A percentile compares a stretch with the other conserved stretches of the same genome.
These are phyloP conservation scores for Lasius fuliginosus DNA, from an alignment of 2,888 invertebrate species.

Conservation along the genomic window DNA sequence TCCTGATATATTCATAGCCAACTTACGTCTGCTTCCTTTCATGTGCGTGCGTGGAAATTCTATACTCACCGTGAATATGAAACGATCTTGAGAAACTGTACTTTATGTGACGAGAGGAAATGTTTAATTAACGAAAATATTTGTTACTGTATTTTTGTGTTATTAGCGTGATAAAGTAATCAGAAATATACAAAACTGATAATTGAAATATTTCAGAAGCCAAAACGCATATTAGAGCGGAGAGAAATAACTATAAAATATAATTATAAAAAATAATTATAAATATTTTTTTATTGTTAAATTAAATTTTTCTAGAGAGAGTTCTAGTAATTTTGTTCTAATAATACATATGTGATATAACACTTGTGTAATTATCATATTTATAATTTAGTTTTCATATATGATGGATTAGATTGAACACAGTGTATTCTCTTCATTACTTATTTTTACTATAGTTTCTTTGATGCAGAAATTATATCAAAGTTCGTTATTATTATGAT, in stretches of 20 bases:
- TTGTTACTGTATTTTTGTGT: background rate
- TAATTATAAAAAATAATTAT: background rate
- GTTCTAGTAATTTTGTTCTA: background rate
- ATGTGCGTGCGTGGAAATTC: background rate
- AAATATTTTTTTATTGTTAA: background rate
- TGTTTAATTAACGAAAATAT: slow-evolving; percentile 14
- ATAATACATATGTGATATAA: background rate
- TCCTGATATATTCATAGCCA: slow-evolving; percentile 49
- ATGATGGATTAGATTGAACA: background rate
- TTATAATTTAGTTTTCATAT: background rate
- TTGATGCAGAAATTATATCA: background rate
- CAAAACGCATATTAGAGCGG: background rate
- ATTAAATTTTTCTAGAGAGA: background rate
- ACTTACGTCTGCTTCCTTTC: slow-evolving; percentile 26
- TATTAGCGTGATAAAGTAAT: background rate
- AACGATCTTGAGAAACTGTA: background rate
- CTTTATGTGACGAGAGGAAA: background rate
- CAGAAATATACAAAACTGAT: background rate
- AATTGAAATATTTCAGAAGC: slow-evolving; percentile 3
- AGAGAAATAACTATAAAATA: background rate
- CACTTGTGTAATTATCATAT: background rate
- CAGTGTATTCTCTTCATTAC: background rate
- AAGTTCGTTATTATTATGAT: background rate
- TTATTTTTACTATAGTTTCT: background rate
- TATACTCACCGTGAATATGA: background rate